Percentiles rank a stretch among this genome's conserved stretches.
phyloP scores from a whole-genome alignment of 2,113 vertebrate genomes.

The Pomatorhinus ruficollis region DNA sequence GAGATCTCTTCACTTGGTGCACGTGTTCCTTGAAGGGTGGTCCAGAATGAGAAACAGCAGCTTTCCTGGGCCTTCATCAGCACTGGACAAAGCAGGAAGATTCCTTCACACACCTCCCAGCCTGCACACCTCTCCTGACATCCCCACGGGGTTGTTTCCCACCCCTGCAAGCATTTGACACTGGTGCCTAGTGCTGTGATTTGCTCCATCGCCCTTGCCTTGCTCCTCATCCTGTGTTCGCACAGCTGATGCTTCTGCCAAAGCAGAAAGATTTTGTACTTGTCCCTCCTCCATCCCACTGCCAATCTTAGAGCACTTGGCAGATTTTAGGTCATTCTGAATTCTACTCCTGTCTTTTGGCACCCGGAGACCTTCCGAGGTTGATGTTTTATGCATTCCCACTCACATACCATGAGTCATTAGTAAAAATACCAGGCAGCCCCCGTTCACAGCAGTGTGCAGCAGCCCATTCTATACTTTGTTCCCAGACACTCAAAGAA shows the following conservation, averaged over 20 bases:
- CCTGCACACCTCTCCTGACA: background rate
- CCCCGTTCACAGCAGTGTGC: background rate
- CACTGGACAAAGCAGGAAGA: background rate
- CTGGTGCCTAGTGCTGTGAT: background rate
- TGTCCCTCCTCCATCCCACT: background rate
- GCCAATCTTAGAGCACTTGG: background rate
- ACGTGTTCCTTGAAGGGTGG: background rate
- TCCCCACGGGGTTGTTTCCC: accelerated
- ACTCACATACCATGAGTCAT: slow-evolving; percentile 13
- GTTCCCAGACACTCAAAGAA: background rate
- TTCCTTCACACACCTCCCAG: background rate
- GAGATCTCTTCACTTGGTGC: background rate
- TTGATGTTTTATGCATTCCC: slow-evolving; percentile 33
- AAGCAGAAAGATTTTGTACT: background rate
- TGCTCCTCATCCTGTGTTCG: background rate
- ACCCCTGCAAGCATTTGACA: accelerated
- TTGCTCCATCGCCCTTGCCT: background rate
- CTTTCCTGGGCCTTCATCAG: background rate
- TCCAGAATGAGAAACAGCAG: background rate
- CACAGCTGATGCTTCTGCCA: background rate
- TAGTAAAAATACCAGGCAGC: slow-evolving; percentile 37
- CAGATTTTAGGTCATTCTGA: slow-evolving; percentile 19
- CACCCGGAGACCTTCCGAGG: background rate
- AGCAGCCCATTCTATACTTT: background rate
- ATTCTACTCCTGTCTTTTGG: background rate